phyloP scores from a whole-genome alignment of 1,140 invertebrate genomes.

The Musca vetustissima region DNA sequence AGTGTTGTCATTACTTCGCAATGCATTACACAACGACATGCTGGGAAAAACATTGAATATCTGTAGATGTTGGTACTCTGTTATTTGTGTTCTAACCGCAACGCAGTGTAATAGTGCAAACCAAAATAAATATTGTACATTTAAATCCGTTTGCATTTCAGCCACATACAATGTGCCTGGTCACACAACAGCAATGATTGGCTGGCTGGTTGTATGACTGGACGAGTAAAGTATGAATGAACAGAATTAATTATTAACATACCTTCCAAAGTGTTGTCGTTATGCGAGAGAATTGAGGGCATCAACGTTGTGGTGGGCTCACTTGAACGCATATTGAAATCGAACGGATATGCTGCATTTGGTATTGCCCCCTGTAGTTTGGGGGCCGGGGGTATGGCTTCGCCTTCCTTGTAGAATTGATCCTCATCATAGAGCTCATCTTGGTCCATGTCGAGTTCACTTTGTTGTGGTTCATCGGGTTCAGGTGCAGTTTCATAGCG shows the following conservation, averaged over 20 bases:
- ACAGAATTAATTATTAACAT: constrained; percentile 18
- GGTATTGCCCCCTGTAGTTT: constrained; percentile 44
- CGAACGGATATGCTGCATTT: constrained; percentile 37
- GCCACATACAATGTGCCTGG: no score
- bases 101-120: no score
- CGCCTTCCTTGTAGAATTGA: constrained; percentile 50
- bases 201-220: no score
- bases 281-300: constrained; percentile 36
- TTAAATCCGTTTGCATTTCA: no score
- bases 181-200: no score
- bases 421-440: constrained; percentile 57
- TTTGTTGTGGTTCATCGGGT: constrained; percentile 65
- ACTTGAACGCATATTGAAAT: constrained; percentile 27
- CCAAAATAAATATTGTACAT: no score
- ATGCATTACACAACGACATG: no score
- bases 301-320: constrained; percentile 36
- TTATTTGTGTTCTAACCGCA: no score
- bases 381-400: constrained; percentile 45
- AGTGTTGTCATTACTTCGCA: no score
- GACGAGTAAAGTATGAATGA: no score
- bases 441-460: constrained; percentile 54
- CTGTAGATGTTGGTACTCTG: no score
- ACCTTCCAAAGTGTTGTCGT: constrained; percentile 43
- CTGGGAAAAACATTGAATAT: no score
- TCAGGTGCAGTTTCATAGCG: constrained; percentile 72